phyloP scores from a whole-genome alignment of 2,113 vertebrate species.

The Xiphorhynchus elegans region DNA sequence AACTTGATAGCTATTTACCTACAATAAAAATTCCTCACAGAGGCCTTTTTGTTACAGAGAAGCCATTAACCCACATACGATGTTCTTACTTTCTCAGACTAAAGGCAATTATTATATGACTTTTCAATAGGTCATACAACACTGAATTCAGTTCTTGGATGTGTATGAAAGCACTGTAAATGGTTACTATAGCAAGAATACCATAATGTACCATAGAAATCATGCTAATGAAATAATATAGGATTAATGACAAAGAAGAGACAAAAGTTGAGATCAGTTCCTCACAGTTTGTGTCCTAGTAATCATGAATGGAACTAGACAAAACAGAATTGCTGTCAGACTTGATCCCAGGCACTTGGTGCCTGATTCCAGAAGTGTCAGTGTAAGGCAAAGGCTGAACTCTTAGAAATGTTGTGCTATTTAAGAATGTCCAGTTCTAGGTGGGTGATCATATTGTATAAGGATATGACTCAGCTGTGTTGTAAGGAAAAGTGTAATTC shows the following conservation, averaged over 20 bases:
- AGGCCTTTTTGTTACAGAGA: background rate
- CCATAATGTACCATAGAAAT: background rate
- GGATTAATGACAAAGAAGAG: background rate
- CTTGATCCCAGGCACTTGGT: background rate
- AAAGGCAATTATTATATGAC: background rate
- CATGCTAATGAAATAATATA: background rate
- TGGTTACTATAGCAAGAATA: background rate
- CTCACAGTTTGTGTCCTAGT: background rate
- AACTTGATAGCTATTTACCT: background rate
- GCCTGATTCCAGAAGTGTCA: background rate
- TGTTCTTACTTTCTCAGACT: background rate
- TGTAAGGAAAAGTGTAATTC: background rate
- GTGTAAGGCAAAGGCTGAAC: background rate
- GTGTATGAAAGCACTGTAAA: background rate
- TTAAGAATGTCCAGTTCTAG: background rate
- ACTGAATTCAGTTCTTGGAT: background rate
- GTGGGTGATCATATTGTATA: background rate
- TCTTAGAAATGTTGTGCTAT: background rate
- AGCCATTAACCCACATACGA: background rate
- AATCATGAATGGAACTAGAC: background rate
- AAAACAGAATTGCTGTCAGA: background rate
- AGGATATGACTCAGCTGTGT: background rate
- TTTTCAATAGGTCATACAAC: background rate
- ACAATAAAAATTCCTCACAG: background rate
- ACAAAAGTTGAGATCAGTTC: background rate